Conservation (phyloP, 2,888 invertebrate species). For the Nephrotoma appendiculata region DNA sequence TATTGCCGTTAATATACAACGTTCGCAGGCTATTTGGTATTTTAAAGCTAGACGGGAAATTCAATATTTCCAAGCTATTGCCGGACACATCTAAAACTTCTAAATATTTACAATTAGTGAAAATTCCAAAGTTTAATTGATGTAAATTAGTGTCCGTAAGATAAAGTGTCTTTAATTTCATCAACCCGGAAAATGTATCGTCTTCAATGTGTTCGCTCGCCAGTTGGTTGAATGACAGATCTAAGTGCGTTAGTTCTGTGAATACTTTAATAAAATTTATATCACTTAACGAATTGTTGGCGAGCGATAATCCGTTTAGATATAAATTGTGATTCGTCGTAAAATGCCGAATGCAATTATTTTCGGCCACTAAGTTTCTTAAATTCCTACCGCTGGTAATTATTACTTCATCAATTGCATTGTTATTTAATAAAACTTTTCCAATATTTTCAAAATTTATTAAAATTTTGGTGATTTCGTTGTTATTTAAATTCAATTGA, state of each 20-base stretch:
- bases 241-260: neutral
- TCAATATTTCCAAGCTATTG: neutral
- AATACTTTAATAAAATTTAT: neutral
- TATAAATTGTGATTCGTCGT: no score
- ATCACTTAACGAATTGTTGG: neutral
- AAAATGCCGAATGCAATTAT: no score
- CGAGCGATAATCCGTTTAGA: neutral
- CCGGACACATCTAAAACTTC: neutral
- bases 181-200: neutral
- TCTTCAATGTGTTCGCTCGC: neutral
- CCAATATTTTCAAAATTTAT: neutral
- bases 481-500: no score
- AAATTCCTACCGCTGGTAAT: neutral
- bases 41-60: neutral
- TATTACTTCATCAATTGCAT: neutral
- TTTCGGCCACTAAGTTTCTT: neutral
- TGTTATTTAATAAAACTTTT: neutral
- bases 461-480: neutral
- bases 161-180: neutral
- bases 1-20: neutral
- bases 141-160: neutral
- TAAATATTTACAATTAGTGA: neutral
- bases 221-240: neutral
- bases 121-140: no score
- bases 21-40: neutral